Evolutionary conservation across 2,113 vertebrate genomes (phyloP).

Genomic region (Aegotheles bennettii): DNA sequence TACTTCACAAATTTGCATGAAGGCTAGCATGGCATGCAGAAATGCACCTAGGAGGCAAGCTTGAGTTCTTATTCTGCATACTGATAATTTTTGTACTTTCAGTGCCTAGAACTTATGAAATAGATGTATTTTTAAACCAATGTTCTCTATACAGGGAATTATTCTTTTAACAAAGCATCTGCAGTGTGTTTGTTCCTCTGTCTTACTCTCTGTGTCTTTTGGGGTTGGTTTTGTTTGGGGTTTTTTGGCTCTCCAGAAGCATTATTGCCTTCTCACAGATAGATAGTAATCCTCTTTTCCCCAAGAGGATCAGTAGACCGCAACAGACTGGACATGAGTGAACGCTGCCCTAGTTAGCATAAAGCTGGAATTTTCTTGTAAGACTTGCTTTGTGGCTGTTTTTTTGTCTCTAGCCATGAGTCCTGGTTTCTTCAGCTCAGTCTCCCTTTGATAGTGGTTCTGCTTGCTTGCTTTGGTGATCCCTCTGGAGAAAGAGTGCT

Average conservation of each 20-base stretch:
- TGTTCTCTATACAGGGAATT: not conserved
- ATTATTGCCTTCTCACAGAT: not conserved
- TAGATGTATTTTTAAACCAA: not conserved
- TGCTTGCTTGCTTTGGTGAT: not conserved
- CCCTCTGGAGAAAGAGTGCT: not conserved
- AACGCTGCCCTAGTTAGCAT: not conserved
- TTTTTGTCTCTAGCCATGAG: not conserved
- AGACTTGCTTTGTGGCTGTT: not conserved
- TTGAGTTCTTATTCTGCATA: not conserved
- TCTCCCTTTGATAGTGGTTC: not conserved
- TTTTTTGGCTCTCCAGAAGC: not conserved
- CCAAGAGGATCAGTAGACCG: not conserved
- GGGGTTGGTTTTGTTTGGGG: not conserved
- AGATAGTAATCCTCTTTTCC: not conserved
- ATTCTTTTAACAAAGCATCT: not conserved
- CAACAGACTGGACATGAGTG: not conserved
- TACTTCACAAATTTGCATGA: not conserved
- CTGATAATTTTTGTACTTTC: not conserved
- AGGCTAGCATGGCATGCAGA: accelerated
- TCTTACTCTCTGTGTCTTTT: not conserved
- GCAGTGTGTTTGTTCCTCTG: accelerated
- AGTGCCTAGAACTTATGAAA: not conserved
- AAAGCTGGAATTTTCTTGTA: slow-evolving; percentile 4
- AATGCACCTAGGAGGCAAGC: not conserved
- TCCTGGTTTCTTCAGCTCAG: not conserved